phyloP scores from a whole-genome alignment of 2,888 invertebrate genomes.

The Andrena dorsata region DNA sequence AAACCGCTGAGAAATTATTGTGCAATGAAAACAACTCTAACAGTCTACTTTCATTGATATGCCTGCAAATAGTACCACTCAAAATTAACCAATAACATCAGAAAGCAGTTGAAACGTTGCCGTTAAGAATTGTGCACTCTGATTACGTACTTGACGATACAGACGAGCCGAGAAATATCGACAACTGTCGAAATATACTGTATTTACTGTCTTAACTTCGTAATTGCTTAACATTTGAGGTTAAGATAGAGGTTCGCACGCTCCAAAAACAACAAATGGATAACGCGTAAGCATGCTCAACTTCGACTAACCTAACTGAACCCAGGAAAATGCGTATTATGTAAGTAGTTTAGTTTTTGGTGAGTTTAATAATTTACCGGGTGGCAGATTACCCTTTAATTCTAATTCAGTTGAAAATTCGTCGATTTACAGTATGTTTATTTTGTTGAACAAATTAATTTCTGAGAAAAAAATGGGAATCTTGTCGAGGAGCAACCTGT shows the following conservation, averaged over 20 bases:
- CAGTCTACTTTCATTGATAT: background rate
- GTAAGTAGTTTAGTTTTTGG: conserved; percentile 1
- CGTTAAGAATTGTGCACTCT: background rate
- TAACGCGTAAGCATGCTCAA: background rate
- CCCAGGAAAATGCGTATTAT: background rate
- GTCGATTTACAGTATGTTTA: too few relatives aligned
- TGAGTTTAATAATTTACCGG: background rate
- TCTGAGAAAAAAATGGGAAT: too few relatives aligned
- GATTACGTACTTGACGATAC: background rate
- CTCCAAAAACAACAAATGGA: background rate
- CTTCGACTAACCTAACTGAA: background rate
- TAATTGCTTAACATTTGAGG: background rate
- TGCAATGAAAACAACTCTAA: too few relatives aligned
- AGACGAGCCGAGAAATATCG: background rate
- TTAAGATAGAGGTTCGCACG: background rate
- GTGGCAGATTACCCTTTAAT: background rate
- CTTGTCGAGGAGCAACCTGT: too few relatives aligned
- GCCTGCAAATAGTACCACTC: background rate
- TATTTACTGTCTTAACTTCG: background rate
- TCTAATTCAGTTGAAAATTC: background rate
- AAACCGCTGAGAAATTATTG: background rate
- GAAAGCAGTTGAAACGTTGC: too few relatives aligned
- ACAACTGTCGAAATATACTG: background rate
- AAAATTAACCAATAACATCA: background rate
- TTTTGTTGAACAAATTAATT: background rate